These are phyloP conservation scores for Acleris sparsana DNA, from an alignment of 2,888 invertebrate genomes.

Conservation along the genomic window DNA sequence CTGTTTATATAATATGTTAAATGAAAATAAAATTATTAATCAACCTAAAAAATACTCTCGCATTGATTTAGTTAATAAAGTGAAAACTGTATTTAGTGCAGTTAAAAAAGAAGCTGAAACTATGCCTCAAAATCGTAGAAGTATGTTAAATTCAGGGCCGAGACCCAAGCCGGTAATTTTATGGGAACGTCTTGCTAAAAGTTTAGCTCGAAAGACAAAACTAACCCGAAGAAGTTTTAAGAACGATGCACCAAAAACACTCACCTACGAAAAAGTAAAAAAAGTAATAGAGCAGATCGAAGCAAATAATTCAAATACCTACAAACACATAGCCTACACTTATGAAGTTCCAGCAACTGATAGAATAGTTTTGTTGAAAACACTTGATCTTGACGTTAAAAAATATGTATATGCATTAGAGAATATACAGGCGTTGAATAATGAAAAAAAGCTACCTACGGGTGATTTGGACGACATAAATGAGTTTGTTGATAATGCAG, in stretches of 20 bases:
- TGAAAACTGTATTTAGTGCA: slow-evolving; percentile 55
- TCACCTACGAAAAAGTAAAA: slow-evolving; percentile 52
- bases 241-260: slow-evolving; percentile 10
- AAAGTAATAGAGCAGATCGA: slow-evolving; percentile 54
- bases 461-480: slow-evolving; percentile 49
- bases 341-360: slow-evolving; percentile 54
- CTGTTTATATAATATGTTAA: slow-evolving; percentile 67
- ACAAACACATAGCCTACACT: slow-evolving; percentile 56
- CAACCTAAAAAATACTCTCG: slow-evolving; percentile 21
- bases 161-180: slow-evolving; percentile 64
- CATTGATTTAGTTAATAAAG: slow-evolving; percentile 45
- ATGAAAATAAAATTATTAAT: slow-evolving; percentile 39
- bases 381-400: slow-evolving; percentile 55
- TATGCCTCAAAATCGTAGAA: slow-evolving; percentile 49
- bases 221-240: slow-evolving; percentile 51
- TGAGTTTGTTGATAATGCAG: slow-evolving; percentile 58
- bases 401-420: slow-evolving; percentile 52
- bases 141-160: slow-evolving; percentile 35
- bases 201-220: slow-evolving; percentile 42
- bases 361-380: slow-evolving; percentile 59
- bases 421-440: slow-evolving; percentile 49
- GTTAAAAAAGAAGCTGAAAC: slow-evolving; percentile 56
- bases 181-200: slow-evolving; percentile 67
- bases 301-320: slow-evolving; percentile 50
- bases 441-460: slow-evolving; percentile 43